Percentiles rank a stretch among this genome's conserved stretches.
These are phyloP conservation scores for Neodon shergylaensis DNA, from an alignment of 2,113 vertebrate species.

Conservation along the genomic window DNA sequence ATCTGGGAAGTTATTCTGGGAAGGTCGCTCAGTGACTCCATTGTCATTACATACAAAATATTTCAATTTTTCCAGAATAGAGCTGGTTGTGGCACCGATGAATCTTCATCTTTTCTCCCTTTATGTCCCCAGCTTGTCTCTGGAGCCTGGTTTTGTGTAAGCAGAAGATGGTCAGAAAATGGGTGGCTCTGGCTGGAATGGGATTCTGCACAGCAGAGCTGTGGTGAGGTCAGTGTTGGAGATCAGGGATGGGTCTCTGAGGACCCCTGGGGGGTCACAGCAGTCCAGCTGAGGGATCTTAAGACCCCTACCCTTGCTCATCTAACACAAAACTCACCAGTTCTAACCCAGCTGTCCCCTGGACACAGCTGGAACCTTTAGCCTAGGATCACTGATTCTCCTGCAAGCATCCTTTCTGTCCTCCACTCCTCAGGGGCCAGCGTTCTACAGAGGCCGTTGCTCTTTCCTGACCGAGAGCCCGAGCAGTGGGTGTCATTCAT, in stretches of 20 bases:
- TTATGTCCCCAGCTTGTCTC: slow-evolving; percentile 29
- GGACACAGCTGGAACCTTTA: not conserved
- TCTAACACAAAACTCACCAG: not conserved
- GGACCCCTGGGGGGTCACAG: not conserved
- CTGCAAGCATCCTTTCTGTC: not conserved
- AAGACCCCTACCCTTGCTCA: not conserved
- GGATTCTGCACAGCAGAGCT: accelerated
- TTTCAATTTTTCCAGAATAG: slow-evolving; percentile 73
- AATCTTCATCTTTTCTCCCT: slow-evolving; percentile 64
- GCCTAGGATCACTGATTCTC: accelerated
- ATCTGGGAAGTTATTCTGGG: slow-evolving; percentile 61
- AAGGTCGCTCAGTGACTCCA: slow-evolving; percentile 55
- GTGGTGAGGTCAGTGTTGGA: not conserved
- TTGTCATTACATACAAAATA: slow-evolving; percentile 71
- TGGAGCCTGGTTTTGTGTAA: slow-evolving; percentile 44
- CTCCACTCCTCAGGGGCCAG: not conserved
- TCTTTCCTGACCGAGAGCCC: accelerated
- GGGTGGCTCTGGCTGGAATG: not conserved
- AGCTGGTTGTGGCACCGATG: slow-evolving; percentile 13
- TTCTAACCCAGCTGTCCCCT: not conserved
- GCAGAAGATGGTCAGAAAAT: not conserved
- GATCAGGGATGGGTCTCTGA: not conserved
- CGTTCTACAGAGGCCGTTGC: accelerated
- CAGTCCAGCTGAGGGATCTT: not conserved
- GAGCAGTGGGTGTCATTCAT: not conserved